These are phyloP conservation scores for Heteromormyrus szaboi DNA, from an alignment of 2,797 vertebrate genomes.

Conservation along the genomic window DNA sequence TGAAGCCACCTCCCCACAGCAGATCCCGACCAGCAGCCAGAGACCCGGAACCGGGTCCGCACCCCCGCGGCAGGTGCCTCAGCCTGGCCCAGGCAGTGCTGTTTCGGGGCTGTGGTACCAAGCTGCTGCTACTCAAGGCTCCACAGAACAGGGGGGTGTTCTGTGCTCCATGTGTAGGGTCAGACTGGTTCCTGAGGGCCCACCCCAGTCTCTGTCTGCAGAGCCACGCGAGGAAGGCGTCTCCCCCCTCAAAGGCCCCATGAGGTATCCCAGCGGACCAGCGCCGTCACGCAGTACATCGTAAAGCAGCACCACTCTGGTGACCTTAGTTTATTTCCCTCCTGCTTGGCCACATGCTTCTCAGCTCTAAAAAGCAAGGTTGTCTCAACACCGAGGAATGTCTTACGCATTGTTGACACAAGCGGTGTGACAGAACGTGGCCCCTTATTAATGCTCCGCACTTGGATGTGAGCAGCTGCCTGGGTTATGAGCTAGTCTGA, in stretches of 20 bases:
- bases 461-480: not conserved
- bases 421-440: constrained; percentile 10
- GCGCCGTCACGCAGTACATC: not conserved
- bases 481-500: not conserved
- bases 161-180: not conserved
- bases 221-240: not conserved
- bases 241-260: not conserved
- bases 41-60: constrained; percentile 28
- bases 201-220: constrained; percentile 10
- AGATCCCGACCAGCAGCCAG: constrained; percentile 41
- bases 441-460: not conserved
- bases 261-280: not conserved
- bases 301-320: not conserved
- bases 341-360: not conserved
- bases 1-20: not conserved
- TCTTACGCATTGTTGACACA: not conserved
- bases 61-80: not conserved
- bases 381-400: constrained; percentile 8
- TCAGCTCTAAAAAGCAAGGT: not conserved
- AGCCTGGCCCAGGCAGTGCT: constrained; percentile 35
- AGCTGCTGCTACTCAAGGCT: not conserved
- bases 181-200: constrained; percentile 34
- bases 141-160: not conserved
- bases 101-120: not conserved
- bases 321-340: not conserved